Base-by-base conservation (phyloP, 2,888 invertebrate genomes). In the Pasiphila rectangulata region DNA sequence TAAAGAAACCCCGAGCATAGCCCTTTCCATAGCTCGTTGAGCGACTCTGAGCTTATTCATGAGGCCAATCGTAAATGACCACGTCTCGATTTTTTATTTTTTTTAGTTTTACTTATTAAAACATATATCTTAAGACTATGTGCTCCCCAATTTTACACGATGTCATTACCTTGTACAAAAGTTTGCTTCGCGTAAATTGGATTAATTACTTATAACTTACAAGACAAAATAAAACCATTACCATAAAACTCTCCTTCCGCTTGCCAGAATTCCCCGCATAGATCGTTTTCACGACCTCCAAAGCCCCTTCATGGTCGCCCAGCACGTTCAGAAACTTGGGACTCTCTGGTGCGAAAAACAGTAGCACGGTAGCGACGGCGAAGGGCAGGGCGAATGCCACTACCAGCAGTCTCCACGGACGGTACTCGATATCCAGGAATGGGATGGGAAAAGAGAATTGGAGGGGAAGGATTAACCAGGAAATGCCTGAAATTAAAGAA, bases 381-480 rank as follows among this genome's bases (percentile, higher is more conserved):
- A 92, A 92, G 0, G 95, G 92, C 1, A 94, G 23, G 0, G 92
- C 90, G 47, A 94, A 91, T 0, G 92, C 74, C 0, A 93, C 87
- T 1, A 96, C 77, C 46, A 95, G 91, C 3, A 95, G 69, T 3
- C 96, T 88, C 96, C 96, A 96, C 0, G 95, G 93, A 21, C 92
- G 90, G 66, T 93, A 92, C 0, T 74, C 69, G 48, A 94, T 81
- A 37, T 80, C 88, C 25, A 92, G 69, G 40, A 90, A 69, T 0
- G 69, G 54, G n/a, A 89, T 79, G 0, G 84, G 76, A 2, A 84
- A 57, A 0, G 89, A 74, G 59, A 91, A 81, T 2, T 87, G 74
- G 1, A 88, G 59, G 0, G 95, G 95, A 0, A 95, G 89, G 5
- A 95, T 90, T 0, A 91, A 68, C 91, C 93, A 93, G 3, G 94